These are phyloP conservation scores for Eupithecia subfuscata DNA, from an alignment of 2,888 invertebrate species.

Conservation along the genomic window DNA sequence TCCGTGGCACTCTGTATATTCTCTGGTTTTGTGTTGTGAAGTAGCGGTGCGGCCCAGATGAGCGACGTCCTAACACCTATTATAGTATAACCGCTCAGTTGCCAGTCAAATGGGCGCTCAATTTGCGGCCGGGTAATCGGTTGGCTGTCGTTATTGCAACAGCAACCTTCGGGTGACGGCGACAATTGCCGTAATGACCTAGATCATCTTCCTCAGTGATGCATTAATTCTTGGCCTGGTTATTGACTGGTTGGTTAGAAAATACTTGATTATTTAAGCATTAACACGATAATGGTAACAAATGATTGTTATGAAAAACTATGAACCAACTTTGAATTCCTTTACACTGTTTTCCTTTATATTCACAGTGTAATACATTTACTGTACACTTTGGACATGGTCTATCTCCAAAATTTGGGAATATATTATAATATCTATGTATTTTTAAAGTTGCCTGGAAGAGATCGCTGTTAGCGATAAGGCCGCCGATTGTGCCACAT, in stretches of 20 bases:
- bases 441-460: too few species aligned
- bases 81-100: neutral
- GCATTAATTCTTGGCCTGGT: slow-evolving; percentile 17
- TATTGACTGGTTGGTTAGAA: neutral
- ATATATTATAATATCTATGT: too few species aligned
- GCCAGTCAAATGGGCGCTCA: slow-evolving; percentile 5
- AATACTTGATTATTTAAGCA: neutral
- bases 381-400: too few species aligned
- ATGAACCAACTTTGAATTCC: neutral
- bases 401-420: too few species aligned
- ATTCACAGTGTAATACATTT: too few species aligned
- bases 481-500: too few species aligned
- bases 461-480: too few species aligned
- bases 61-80: neutral
- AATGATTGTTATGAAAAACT: neutral
- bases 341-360: too few species aligned
- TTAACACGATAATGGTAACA: neutral
- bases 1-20: too few species aligned
- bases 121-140: slow-evolving; percentile 14
- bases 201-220: slow-evolving; percentile 20
- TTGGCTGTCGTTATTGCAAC: slow-evolving; percentile 20
- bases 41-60: neutral
- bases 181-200: slow-evolving; percentile 7
- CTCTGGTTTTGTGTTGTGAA: too few species aligned
- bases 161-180: slow-evolving; percentile 25